Conservation (phyloP, 2,797 vertebrate genomes). For the Sandelia bainsii region DNA sequence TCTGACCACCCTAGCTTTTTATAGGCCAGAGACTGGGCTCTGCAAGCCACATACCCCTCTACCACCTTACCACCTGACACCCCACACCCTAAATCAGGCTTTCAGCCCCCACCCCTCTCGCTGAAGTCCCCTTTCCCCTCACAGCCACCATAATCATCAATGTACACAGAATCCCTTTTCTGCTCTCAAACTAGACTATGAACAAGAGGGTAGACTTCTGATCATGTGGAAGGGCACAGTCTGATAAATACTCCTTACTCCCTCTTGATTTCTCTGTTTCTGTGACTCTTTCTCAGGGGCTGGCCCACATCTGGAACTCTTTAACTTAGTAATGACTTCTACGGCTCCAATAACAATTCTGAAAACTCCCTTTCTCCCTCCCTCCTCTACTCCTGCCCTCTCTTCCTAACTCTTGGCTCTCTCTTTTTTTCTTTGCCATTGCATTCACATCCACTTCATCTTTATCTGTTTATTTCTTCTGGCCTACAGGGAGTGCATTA, state of each 20-base stretch:
- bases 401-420: constrained; percentile 48
- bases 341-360: constrained; percentile 85
- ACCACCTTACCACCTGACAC: constrained; percentile 78
- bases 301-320: constrained; percentile 87
- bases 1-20: constrained; percentile 78
- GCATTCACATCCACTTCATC: constrained; percentile 62
- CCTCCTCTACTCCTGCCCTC: constrained; percentile 54
- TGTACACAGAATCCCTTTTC: constrained; percentile 15
- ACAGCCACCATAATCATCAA: constrained; percentile 6
- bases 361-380: constrained; percentile 63
- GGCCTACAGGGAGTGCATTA: constrained; percentile 75
- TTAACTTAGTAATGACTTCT: constrained; percentile 86
- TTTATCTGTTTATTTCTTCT: constrained; percentile 80
- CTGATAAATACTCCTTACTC: constrained; percentile 54
- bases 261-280: constrained; percentile 58
- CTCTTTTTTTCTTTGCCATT: constrained; percentile 38
- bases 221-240: constrained; percentile 51
- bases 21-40: constrained; percentile 58
- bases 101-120: constrained; percentile 1
- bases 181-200: constrained; percentile 20
- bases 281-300: constrained; percentile 58
- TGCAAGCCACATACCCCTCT: constrained; percentile 67
- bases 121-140: not conserved
- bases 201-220: constrained; percentile 22
- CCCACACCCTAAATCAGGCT: constrained; percentile 64